Evolutionary conservation across 2,113 vertebrate genomes (phyloP).

Genomic region (Syngnathus typhle): DNA sequence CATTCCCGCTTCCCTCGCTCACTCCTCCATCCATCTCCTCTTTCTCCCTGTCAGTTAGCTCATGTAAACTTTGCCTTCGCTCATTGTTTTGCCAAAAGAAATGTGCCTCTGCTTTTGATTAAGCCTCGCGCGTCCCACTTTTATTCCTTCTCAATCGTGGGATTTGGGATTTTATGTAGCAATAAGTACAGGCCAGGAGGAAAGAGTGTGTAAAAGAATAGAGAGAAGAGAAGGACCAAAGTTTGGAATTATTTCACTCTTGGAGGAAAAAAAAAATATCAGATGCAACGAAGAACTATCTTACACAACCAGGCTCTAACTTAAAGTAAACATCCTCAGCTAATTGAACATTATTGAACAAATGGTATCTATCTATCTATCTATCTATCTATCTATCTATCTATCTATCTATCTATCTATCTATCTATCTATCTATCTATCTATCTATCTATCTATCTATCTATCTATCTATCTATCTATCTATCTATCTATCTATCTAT

Average conservation of each 20-base stretch:
- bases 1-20: slow-evolving; percentile 48
- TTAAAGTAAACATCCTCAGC: not conserved
- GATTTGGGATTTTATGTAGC: not conserved
- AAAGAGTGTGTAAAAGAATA: too few species aligned
- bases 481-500: too few species aligned
- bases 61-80: slow-evolving; percentile 67
- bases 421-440: not conserved
- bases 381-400: too few species aligned
- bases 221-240: too few species aligned
- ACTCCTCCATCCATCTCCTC: slow-evolving; percentile 46
- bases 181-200: too few species aligned
- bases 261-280: too few species aligned
- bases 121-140: slow-evolving; percentile 38
- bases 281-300: too few species aligned
- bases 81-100: slow-evolving; percentile 62
- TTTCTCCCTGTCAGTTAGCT: slow-evolving; percentile 60
- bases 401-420: too few species aligned
- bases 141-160: slow-evolving; percentile 23
- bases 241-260: too few species aligned
- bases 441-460: too few species aligned
- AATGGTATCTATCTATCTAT: not conserved
- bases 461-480: not conserved
- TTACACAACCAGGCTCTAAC: too few species aligned
- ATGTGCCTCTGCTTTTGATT: slow-evolving; percentile 67
- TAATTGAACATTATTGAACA: not conserved